Evolutionary conservation across 2,888 invertebrate species (phyloP), one percentile per base, ranked within the genome.

Genomic region (Acholoe squamosa): DNA sequence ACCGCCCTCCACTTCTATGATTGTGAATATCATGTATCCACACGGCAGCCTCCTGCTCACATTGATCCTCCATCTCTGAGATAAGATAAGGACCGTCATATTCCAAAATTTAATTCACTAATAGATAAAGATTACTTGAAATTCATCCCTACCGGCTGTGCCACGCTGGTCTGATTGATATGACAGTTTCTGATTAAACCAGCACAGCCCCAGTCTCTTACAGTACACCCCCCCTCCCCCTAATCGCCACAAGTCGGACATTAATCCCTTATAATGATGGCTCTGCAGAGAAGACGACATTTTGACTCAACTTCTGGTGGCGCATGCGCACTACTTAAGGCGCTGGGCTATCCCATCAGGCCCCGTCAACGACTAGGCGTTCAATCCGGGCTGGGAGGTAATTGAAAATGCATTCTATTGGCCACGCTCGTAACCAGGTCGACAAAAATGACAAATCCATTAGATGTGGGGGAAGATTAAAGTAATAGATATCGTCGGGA

Each of bases 341-440:
- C 22, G 80, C 80, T 33, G 80, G 25, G 54, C 54, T 52, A 86
- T 86, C 86, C 86, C 86, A 86, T 86, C 86, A 52, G 22, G 54
- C 52, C 84, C 52, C 43, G 80, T 80, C 80, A 43, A 80, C 80
- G 22, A n/a, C 80, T 16, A 16, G 14, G 34, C 43, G 80, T 22
- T 14, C 19, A 34, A 33, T 16, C 34, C 80, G 80, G 34, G 14
- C 71, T n/a, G 7, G n/a, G 76, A 31, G 34, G 16, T 86, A 86
- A 86, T 86, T 86, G 86, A 86, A 86, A 86, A 52, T 54, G 56
- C 86, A 86, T 86, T 86, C 86, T 54, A 52, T 86, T 28, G 86
- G 86, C 86, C 86, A 86, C 54, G 54, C 16, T 56, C 52, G 52
- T 86, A 54, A 86, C 33, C 28, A 31, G 86, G 19, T 14, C 25